These are phyloP conservation scores for Centropus unirufus DNA, from an alignment of 2,113 vertebrate species.

Conservation along the genomic window DNA sequence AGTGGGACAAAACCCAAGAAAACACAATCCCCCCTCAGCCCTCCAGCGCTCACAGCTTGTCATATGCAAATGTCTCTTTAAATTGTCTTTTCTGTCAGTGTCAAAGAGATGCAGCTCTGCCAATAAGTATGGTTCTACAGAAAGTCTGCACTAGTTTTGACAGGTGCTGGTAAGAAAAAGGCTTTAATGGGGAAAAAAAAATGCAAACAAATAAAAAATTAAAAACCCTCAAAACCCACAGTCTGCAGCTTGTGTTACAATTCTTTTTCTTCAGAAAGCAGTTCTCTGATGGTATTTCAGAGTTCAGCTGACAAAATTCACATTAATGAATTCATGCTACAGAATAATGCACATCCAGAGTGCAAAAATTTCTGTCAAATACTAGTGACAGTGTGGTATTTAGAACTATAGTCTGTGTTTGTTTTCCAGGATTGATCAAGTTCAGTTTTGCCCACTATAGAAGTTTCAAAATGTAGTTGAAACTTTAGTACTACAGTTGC, in stretches of 20 bases:
- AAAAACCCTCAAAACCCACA: not conserved
- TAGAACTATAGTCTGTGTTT: not conserved
- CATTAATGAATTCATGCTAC: not conserved
- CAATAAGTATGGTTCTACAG: not conserved
- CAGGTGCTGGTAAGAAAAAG: not conserved
- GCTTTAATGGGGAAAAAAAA: not conserved
- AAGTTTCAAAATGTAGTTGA: not conserved
- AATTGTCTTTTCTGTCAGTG: not conserved
- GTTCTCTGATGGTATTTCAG: not conserved
- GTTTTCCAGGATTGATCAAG: not conserved
- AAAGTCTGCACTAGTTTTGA: not conserved
- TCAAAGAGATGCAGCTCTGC: not conserved
- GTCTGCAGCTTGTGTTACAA: not conserved
- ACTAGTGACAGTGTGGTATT: not conserved
- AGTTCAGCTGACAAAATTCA: not conserved
- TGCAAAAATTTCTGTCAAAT: not conserved
- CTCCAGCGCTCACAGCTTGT: not conserved
- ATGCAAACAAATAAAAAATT: not conserved
- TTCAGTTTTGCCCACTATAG: not conserved
- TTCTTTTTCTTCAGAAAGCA: not conserved
- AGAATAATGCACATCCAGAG: not conserved
- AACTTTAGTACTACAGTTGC: not conserved
- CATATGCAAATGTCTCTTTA: not conserved
- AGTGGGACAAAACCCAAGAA: not conserved
- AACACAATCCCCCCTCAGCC: not conserved